Evolutionary conservation across 2,113 vertebrate genomes (phyloP).

Genomic region (Cyanoramphus novaezelandiae): DNA sequence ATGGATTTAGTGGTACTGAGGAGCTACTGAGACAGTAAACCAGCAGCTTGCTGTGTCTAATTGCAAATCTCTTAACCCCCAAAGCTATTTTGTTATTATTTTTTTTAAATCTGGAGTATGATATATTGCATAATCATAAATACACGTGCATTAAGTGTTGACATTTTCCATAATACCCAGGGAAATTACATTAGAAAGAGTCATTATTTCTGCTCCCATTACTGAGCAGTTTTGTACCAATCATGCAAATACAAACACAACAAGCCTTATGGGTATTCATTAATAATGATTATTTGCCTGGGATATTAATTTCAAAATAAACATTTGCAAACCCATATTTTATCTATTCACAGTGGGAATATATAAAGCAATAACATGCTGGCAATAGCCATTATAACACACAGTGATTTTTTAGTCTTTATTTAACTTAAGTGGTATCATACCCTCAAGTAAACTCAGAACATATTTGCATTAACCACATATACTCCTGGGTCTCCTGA

Average conservation of each 20-base stretch:
- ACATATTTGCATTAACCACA: neutral
- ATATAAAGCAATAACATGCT: neutral
- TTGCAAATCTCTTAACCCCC: slow-evolving; percentile 3
- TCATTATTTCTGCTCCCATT: neutral
- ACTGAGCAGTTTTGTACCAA: neutral
- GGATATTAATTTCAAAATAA: neutral
- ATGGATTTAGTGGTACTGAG: neutral
- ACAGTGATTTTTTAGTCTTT: neutral
- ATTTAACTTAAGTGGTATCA: neutral
- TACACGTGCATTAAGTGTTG: neutral
- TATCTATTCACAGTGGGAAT: neutral
- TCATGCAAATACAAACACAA: neutral
- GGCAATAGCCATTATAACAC: neutral
- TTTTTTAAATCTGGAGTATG: neutral
- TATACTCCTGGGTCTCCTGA: neutral
- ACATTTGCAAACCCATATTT: neutral
- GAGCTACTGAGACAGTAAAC: neutral
- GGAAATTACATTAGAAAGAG: neutral
- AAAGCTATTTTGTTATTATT: neutral
- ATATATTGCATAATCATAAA: neutral
- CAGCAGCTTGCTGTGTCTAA: neutral
- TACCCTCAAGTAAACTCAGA: neutral
- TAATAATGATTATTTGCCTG: neutral
- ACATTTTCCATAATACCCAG: neutral
- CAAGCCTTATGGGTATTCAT: neutral